phyloP scores from a whole-genome alignment of 2,888 invertebrate genomes.

The Caenorhabditis becei region DNA sequence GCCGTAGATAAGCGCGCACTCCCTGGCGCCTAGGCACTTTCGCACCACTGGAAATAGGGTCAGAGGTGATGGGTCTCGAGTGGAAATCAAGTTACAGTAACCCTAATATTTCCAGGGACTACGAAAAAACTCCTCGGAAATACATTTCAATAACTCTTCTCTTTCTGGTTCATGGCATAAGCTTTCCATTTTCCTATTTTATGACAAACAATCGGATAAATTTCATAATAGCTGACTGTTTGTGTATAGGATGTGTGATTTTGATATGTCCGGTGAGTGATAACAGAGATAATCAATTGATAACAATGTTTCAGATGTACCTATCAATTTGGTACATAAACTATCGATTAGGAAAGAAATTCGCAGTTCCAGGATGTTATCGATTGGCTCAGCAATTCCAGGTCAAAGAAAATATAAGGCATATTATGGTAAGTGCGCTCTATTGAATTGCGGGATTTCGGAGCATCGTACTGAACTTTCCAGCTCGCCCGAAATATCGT shows the following conservation, averaged over 20 bases:
- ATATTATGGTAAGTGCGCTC: constrained; percentile 36
- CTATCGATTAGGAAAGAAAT: neutral
- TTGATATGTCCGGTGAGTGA: constrained; percentile 21
- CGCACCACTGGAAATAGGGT: neutral
- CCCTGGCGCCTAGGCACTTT: neutral
- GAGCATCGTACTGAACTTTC: neutral
- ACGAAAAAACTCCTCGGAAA: constrained; percentile 29
- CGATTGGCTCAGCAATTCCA: constrained; percentile 45
- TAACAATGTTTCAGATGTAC: constrained; percentile 22
- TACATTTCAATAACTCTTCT: constrained; percentile 28
- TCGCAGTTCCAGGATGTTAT: constrained; percentile 16
- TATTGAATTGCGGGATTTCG: too few species aligned
- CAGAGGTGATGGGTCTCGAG: neutral
- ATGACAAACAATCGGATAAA: constrained; percentile 38
- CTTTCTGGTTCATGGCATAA: constrained; percentile 15
- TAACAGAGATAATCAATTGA: neutral
- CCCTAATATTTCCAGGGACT: constrained; percentile 26
- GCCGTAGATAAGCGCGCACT: constrained; percentile 4
- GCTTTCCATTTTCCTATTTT: constrained; percentile 47
- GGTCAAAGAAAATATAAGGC: constrained; percentile 48
- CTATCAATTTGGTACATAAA: constrained; percentile 18
- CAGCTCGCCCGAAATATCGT: constrained; percentile 45
- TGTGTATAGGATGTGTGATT: constrained; percentile 31
- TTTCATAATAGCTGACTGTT: constrained; percentile 30
- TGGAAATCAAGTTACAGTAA: neutral